Conservation (phyloP, 2,888 invertebrate species). For the Drosophila meridiana region DNA sequence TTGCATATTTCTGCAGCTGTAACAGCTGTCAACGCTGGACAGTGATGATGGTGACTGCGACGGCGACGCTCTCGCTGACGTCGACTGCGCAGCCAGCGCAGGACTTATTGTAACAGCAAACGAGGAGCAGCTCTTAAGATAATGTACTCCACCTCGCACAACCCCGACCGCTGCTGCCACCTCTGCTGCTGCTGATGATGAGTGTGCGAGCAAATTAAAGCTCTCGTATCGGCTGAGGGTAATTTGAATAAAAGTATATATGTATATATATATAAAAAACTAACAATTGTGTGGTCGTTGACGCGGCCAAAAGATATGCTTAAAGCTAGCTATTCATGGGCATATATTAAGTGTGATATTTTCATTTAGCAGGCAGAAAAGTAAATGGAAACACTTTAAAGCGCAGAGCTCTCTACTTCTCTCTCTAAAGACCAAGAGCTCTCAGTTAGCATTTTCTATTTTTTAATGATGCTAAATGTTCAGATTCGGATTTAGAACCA, state of each 20-base stretch:
- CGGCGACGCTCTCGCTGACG: slow-evolving; percentile 12
- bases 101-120: slow-evolving; percentile 72
- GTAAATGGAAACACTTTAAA: neutral
- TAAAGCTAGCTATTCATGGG: neutral
- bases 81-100: slow-evolving; percentile 39
- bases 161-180: neutral
- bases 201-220: slow-evolving; percentile 71
- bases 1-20: slow-evolving; percentile 82
- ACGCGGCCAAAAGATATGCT: slow-evolving; percentile 8
- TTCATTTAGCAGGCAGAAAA: neutral
- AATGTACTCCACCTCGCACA: slow-evolving; percentile 57
- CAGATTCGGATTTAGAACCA: neutral
- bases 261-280: neutral
- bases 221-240: slow-evolving; percentile 18
- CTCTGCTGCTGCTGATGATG: slow-evolving; percentile 25
- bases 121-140: slow-evolving; percentile 68
- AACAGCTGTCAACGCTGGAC: slow-evolving; percentile 79
- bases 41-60: slow-evolving; percentile 38
- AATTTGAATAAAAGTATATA: neutral
- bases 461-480: neutral
- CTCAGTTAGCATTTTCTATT: no score
- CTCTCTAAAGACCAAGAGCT: no score
- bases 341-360: neutral
- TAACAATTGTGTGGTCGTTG: neutral
- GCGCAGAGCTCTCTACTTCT: no score